Percentiles rank a stretch among this genome's conserved stretches.
These are phyloP conservation scores for Calliopum simillimum DNA, from an alignment of 2,888 invertebrate genomes.

Conservation along the genomic window DNA sequence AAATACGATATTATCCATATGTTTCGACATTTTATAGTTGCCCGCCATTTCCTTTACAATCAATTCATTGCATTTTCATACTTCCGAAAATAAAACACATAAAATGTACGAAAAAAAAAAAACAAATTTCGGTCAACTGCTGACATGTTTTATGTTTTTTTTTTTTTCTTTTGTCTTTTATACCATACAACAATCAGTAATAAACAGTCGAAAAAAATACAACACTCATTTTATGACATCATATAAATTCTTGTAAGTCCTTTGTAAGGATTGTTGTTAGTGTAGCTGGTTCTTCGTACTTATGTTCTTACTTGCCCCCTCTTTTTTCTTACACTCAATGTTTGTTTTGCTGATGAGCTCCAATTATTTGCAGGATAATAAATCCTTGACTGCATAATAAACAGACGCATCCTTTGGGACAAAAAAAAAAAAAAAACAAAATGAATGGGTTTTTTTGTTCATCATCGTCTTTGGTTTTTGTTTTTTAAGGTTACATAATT, in stretches of 20 bases:
- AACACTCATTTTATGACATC: not conserved
- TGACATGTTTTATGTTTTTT: not conserved
- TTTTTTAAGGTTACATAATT: not conserved
- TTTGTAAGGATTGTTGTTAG: not conserved
- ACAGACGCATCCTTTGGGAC: conserved; percentile 8
- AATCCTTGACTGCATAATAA: conserved; percentile 6
- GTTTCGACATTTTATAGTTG: too few species aligned
- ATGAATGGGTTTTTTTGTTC: not conserved
- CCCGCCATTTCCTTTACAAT: too few species aligned
- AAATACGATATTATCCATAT: too few species aligned
- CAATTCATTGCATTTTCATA: too few species aligned
- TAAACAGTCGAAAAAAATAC: too few species aligned
- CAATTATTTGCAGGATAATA: conserved; percentile 22
- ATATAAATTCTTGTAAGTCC: conserved; percentile 5
- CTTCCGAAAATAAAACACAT: too few species aligned
- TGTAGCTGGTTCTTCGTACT: not conserved
- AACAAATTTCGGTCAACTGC: too few species aligned
- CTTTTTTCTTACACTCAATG: not conserved
- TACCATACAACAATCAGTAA: not conserved
- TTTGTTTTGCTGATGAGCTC: conserved; percentile 1
- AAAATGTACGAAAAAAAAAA: too few species aligned
- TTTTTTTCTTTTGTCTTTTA: not conserved
- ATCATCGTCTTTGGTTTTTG: not conserved
- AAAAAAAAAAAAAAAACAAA: not conserved
- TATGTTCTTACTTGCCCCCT: not conserved